Base-by-base conservation (phyloP, 2,888 invertebrate genomes). In the Heliconius ismenius region DNA sequence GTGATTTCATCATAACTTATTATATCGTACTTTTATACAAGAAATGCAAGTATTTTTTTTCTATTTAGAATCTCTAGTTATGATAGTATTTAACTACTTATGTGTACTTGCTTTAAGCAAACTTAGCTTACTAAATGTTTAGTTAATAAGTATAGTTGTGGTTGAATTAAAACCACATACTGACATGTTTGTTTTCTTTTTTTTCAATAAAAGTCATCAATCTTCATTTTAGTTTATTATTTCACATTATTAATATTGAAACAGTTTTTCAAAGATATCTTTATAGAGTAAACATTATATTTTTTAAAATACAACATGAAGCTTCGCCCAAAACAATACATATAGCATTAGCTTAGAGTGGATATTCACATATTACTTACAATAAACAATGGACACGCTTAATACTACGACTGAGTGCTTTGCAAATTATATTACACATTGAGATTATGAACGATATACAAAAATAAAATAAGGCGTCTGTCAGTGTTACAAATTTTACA, bases 281-380 rank as follows among this genome's bases (percentile, higher is more conserved):
- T 76, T 70, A 76, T 76, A 72, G 75, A 76, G 80, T 83, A 79
- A 78, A 81, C 78, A 78, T 83, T 82, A 80, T 83, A 79, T 81
- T 82, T 82, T 79, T 79, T 60, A 72, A 78, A 77, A 75, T 78
- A 79, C 74, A 79, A 74, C 75, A 77, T 73, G 65, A 76, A 80
- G 63, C 74, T 63, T 79, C 58, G 63, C 73, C 28, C 65, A 62
- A 76, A 77, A 78, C 73, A 74, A 75, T 75, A 67, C 73, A 75
- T 74, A 75, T 76, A 76, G 70, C 68, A 75, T 84, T 86, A 86
- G 81, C 80, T 81, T 81, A 85, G 76, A 84, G 82, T 85, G 84
- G 82, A 86, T 83, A 83, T 84, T 86, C 81, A 83, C 81, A 77
- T 79, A 76, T 78, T 86, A 88, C 86, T 76, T 85, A 86, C 84